These are phyloP conservation scores for Hylaea fasciaria DNA, from an alignment of 2,888 invertebrate genomes.

Conservation along the genomic window DNA sequence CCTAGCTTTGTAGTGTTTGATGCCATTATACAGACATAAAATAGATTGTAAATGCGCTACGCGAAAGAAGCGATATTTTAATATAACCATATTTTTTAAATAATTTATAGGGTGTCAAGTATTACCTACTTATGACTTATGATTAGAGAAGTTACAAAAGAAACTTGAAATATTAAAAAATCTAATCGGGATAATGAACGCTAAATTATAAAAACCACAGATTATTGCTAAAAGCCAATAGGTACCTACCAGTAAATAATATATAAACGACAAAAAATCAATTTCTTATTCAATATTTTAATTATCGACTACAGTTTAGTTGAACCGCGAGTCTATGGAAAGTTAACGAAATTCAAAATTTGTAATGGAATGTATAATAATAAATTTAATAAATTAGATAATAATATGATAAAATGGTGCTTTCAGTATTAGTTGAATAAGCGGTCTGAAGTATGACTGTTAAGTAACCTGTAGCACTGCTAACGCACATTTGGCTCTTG, in stretches of 20 bases:
- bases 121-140: constrained; percentile 41
- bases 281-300: no score
- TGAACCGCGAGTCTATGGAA: constrained; percentile 36
- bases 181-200: neutral
- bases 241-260: neutral
- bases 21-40: constrained; percentile 70
- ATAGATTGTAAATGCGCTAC: constrained; percentile 42
- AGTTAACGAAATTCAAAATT: constrained; percentile 57
- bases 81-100: constrained; percentile 44
- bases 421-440: constrained; percentile 82
- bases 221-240: neutral
- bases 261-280: no score
- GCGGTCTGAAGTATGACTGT: constrained; percentile 67
- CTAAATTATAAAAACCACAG: no score
- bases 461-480: constrained; percentile 28
- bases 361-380: constrained; percentile 28
- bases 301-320: constrained; percentile 33
- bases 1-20: constrained; percentile 71
- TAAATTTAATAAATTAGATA: constrained; percentile 18
- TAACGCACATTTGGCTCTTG: constrained; percentile 64
- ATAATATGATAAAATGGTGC: constrained; percentile 75
- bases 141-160: constrained; percentile 27
- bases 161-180: constrained; percentile 7
- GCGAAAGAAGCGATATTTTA: constrained; percentile 52
- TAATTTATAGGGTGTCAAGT: constrained; percentile 54